Conservation (phyloP, 2,888 invertebrate genomes). For the Spisula subtruncata region DNA sequence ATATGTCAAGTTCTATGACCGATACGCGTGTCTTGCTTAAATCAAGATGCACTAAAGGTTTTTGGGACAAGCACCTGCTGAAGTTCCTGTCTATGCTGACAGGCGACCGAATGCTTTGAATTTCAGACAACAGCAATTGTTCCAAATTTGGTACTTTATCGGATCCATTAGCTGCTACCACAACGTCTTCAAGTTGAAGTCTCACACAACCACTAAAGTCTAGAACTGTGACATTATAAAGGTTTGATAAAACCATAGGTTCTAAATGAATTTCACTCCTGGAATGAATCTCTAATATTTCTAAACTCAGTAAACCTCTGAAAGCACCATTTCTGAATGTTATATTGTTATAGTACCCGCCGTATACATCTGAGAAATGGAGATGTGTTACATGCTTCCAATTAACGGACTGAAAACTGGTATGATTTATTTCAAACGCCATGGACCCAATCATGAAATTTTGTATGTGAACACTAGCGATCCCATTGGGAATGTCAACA, state of each 20-base stretch:
- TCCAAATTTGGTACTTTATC: not conserved
- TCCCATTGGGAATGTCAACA: not conserved
- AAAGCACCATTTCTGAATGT: not conserved
- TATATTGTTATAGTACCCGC: not conserved
- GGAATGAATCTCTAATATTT: not conserved
- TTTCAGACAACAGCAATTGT: not conserved
- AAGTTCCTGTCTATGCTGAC: not conserved
- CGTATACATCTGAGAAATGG: not conserved
- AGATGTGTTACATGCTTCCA: not conserved
- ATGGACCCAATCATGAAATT: not conserved
- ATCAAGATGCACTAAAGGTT: not conserved
- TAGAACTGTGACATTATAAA: not conserved
- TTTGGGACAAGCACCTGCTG: not conserved
- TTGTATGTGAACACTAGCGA: not conserved
- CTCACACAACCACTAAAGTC: conserved; percentile 16
- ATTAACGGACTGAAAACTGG: not conserved
- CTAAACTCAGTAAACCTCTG: not conserved
- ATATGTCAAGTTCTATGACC: not conserved
- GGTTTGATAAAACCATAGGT: not conserved
- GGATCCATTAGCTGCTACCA: not conserved
- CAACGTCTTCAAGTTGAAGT: not conserved
- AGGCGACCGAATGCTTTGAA: not conserved
- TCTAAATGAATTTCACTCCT: not conserved
- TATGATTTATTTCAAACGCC: not conserved
- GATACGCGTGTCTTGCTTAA: not conserved